Conservation (phyloP, 23 tunicate species). For the Trididemnum clinides region DNA sequence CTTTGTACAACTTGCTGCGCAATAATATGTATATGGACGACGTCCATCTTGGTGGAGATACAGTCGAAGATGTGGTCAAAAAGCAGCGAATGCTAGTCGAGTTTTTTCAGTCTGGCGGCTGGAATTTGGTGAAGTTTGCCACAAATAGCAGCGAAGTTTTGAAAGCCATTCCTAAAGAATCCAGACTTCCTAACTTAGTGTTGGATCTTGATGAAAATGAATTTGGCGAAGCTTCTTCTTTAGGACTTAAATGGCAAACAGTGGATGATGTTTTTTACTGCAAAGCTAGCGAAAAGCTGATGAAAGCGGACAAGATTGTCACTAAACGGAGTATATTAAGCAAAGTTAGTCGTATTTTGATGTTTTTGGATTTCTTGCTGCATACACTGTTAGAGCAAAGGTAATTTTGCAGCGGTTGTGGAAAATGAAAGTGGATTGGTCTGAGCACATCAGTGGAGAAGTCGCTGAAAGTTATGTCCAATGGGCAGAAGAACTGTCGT, state of each 20-base stretch:
- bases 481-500: background rate
- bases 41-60: too few relatives aligned
- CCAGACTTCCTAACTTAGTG: background rate
- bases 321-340: background rate
- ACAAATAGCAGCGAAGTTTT: background rate
- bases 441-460: background rate
- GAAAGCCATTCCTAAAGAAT: background rate
- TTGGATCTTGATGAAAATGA: background rate
- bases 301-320: background rate
- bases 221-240: background rate
- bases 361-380: background rate
- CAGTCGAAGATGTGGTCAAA: too few relatives aligned
- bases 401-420: too few relatives aligned
- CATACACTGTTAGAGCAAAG: too few relatives aligned
- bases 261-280: constrained; percentile 8
- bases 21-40: too few relatives aligned
- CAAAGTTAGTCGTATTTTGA: background rate
- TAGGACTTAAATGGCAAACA: background rate
- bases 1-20: too few relatives aligned
- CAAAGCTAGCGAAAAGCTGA: background rate
- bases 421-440: too few relatives aligned
- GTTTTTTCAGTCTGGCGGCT: background rate
- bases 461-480: background rate
- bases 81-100: too few relatives aligned
- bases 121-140: background rate